Percentiles rank a stretch among this genome's conserved stretches.
phyloP scores from a whole-genome alignment of 2,888 invertebrate genomes.

The Melangyna quadrimaculata region DNA sequence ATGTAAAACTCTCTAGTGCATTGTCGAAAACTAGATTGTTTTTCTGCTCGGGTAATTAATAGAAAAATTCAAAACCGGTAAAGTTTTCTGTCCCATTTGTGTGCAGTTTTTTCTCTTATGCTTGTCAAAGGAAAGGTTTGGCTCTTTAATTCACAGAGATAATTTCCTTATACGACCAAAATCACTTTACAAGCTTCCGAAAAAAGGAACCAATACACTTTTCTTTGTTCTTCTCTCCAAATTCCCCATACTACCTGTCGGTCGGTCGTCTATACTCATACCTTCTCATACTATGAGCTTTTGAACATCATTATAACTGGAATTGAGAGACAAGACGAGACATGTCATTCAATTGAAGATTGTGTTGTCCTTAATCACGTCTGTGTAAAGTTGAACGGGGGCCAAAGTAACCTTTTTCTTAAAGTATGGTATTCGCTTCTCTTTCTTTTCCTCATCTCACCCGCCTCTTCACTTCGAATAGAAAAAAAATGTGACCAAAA shows the following conservation, averaged over 20 bases:
- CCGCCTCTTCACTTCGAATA: neutral
- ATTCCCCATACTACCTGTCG: neutral
- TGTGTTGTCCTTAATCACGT: conserved; percentile 67
- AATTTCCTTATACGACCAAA: neutral
- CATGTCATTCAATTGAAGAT: conserved; percentile 66
- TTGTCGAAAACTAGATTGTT: too few relatives aligned
- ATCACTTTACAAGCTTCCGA: neutral
- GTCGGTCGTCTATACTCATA: too few relatives aligned
- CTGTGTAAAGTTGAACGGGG: conserved; percentile 46
- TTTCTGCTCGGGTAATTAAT: too few relatives aligned
- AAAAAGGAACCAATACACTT: neutral
- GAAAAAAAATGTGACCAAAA: conserved; percentile 49
- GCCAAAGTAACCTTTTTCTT: conserved; percentile 15
- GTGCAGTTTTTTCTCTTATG: too few relatives aligned
- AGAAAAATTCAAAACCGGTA: too few relatives aligned
- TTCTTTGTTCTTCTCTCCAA: neutral
- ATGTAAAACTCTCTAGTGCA: too few relatives aligned
- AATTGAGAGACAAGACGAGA: conserved; percentile 50
- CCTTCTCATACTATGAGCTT: neutral
- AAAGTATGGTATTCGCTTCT: too few relatives aligned
- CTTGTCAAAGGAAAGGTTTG: neutral
- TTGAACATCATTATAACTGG: conserved; percentile 47
- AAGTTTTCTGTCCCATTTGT: too few relatives aligned
- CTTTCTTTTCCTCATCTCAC: neutral
- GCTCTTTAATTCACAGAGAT: neutral